phyloP scores from a whole-genome alignment of 1,140 invertebrate species.

The Heliconius melpomene region DNA sequence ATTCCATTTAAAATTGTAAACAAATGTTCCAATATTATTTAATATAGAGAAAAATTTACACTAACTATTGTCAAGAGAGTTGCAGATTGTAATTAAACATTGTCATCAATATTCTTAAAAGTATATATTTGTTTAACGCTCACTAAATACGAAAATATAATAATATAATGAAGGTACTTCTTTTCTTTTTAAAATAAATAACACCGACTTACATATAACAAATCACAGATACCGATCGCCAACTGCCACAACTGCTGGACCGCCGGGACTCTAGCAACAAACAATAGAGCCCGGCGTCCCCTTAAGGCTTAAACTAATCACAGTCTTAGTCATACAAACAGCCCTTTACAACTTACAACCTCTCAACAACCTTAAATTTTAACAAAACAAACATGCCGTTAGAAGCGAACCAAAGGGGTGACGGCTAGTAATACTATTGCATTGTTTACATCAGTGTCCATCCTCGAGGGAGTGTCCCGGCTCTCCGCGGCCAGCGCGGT shows the following conservation, averaged over 20 bases:
- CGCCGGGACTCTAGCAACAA: slow-evolving; percentile 31
- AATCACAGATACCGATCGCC: slow-evolving; percentile 76
- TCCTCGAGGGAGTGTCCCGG: slow-evolving; percentile 12
- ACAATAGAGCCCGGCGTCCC: slow-evolving; percentile 24
- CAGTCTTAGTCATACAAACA: slow-evolving; percentile 73
- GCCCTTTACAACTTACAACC: slow-evolving; percentile 54
- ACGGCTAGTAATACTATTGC: slow-evolving; percentile 53
- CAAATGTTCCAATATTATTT: background rate
- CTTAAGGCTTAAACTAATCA: slow-evolving; percentile 61
- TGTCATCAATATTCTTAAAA: slow-evolving; percentile 6
- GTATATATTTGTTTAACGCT: background rate
- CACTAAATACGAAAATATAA: slow-evolving; percentile 20
- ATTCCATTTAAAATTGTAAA: background rate
- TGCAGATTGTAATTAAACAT: slow-evolving; percentile 22
- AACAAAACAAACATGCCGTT: slow-evolving; percentile 56
- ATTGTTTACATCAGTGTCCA: slow-evolving; percentile 37
- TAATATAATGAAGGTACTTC: slow-evolving; percentile 41
- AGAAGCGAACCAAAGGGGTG: slow-evolving; percentile 54
- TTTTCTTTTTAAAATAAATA: slow-evolving; percentile 60
- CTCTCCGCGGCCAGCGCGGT: slow-evolving; percentile 62
- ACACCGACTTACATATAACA: slow-evolving; percentile 60
- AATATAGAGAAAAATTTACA: background rate
- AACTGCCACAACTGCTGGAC: slow-evolving; percentile 56
- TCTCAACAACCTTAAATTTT: slow-evolving; percentile 34
- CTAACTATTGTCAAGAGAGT: slow-evolving; percentile 7